phyloP scores from a whole-genome alignment of 30 jellyfish, hydroid and myxozoan species.

The Chironex yamaguchii region DNA sequence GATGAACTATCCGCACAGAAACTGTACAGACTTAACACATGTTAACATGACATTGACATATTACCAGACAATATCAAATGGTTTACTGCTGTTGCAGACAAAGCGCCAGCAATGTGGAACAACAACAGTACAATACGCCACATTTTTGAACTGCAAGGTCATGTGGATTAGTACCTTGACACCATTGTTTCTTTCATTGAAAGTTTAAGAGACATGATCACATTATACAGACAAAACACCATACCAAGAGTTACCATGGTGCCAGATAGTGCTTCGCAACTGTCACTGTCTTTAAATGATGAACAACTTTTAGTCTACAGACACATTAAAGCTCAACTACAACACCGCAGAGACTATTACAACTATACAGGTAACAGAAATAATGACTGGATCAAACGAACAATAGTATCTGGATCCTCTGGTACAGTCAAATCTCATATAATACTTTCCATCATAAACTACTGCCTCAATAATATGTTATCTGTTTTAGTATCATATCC shows the following conservation, averaged over 20 bases:
- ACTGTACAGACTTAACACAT: not conserved
- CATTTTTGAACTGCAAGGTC: not conserved
- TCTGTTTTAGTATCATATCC: constrained; percentile 40
- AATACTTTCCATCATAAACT: not conserved
- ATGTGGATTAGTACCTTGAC: not conserved
- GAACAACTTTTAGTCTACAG: not conserved
- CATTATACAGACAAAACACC: not conserved
- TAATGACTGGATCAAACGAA: constrained; percentile 31
- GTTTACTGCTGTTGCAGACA: not conserved
- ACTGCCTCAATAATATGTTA: not conserved
- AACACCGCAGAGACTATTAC: not conserved
- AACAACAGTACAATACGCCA: not conserved
- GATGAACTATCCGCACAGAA: not conserved
- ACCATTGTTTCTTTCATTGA: not conserved
- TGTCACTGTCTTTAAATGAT: too few species aligned
- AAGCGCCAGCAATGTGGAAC: not conserved
- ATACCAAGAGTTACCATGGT: too few species aligned
- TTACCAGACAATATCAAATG: not conserved
- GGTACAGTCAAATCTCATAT: constrained; percentile 15
- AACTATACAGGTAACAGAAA: not conserved
- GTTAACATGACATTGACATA: not conserved
- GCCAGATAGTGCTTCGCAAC: too few species aligned
- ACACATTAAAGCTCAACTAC: not conserved
- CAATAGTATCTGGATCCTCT: constrained; percentile 9
- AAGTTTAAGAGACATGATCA: not conserved